phyloP scores from a whole-genome alignment of 2,797 vertebrate species.

The Lacerta viridis region DNA sequence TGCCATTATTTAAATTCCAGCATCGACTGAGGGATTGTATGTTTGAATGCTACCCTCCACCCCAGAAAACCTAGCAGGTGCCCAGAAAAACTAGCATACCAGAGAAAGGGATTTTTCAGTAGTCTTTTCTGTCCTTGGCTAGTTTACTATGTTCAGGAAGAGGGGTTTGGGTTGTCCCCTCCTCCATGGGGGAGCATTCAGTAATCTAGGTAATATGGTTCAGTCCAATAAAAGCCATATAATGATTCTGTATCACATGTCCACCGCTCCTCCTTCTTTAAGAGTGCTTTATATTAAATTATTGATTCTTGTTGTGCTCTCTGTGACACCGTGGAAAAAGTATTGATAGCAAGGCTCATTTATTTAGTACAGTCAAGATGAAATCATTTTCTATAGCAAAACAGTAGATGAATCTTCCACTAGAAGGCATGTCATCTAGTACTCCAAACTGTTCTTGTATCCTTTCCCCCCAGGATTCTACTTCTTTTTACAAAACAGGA shows the following conservation, averaged over 20 bases:
- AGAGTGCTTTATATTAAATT: neutral
- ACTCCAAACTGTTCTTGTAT: neutral
- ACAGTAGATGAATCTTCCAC: neutral
- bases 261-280: neutral
- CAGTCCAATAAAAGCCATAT: neutral
- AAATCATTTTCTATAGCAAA: constrained; percentile 9
- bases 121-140: neutral
- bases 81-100: neutral
- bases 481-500: neutral
- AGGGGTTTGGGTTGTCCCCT: neutral
- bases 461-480: neutral
- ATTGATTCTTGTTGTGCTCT: neutral
- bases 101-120: neutral
- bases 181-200: neutral
- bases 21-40: neutral
- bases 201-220: neutral
- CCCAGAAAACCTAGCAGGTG: neutral
- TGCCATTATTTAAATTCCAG: neutral
- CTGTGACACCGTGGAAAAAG: neutral
- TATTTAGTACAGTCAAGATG: neutral
- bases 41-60: neutral
- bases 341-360: too few relatives aligned
- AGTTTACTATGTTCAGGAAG: neutral
- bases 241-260: neutral
- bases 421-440: neutral